phyloP scores from a whole-genome alignment of 1,140 invertebrate species.

The Coboldia fuscipes region DNA sequence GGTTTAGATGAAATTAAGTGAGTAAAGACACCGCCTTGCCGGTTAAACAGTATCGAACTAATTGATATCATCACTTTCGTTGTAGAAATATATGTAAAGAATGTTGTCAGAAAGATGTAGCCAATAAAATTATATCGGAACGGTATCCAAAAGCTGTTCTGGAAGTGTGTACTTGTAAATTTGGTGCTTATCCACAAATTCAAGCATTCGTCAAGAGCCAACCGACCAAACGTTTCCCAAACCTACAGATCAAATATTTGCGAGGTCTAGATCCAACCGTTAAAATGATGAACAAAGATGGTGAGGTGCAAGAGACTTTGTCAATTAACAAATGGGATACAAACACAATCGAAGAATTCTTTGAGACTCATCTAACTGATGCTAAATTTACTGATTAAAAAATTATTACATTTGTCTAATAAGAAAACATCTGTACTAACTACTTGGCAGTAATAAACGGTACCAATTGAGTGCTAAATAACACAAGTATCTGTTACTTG shows the following conservation, averaged over 20 bases:
- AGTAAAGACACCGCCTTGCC: constrained; percentile 7
- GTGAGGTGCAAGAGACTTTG: constrained; percentile 61
- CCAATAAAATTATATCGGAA: constrained; percentile 35
- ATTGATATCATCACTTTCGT: constrained; percentile 2
- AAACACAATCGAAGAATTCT: constrained; percentile 85
- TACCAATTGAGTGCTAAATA: no score
- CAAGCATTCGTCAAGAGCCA: constrained; percentile 89
- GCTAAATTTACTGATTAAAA: no score
- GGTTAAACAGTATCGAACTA: background rate
- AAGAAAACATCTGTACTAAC: no score
- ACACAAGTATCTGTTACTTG: no score
- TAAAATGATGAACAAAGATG: constrained; percentile 64
- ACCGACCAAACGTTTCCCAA: constrained; percentile 62
- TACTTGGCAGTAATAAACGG: no score
- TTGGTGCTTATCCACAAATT: constrained; percentile 87
- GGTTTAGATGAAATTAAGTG: constrained; percentile 43
- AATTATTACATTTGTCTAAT: no score
- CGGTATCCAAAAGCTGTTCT: constrained; percentile 66
- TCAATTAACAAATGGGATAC: constrained; percentile 96
- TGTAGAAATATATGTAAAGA: constrained; percentile 48
- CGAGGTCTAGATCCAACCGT: constrained; percentile 82
- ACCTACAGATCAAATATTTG: constrained; percentile 73
- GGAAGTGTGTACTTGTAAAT: constrained; percentile 89
- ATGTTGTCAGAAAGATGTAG: constrained; percentile 47
- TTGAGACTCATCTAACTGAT: constrained; percentile 70